phyloP scores from a whole-genome alignment of 2,797 vertebrate genomes.

The Pipistrellus pygmaeus region DNA sequence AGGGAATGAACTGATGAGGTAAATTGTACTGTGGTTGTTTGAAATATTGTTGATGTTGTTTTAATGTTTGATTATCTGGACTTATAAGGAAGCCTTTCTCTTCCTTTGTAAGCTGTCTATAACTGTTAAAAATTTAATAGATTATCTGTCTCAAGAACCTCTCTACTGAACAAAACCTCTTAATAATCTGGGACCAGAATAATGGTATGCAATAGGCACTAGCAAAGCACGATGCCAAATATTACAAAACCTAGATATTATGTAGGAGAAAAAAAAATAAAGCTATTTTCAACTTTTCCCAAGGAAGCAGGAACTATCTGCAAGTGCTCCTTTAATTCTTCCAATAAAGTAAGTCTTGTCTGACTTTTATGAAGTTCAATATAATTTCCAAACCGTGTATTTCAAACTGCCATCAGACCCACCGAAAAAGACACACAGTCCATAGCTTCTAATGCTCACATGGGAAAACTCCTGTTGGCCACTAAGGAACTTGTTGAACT shows the following conservation, averaged over 20 bases:
- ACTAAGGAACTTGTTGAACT: background rate
- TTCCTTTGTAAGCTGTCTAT: background rate
- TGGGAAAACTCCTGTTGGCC: no score
- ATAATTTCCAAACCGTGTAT: conserved; percentile 86
- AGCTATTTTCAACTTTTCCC: conserved; percentile 93
- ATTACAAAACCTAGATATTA: conserved; percentile 84
- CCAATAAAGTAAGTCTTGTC: conserved; percentile 91
- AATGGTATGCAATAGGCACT: conserved; percentile 93
- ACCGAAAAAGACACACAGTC: conserved; percentile 93
- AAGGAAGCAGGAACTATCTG: conserved; percentile 90
- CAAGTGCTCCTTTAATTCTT: conserved; percentile 93
- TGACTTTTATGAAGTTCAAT: conserved; percentile 87
- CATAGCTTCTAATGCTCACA: conserved; percentile 88
- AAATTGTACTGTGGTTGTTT: background rate
- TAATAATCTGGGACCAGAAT: conserved; percentile 92
- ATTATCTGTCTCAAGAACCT: background rate
- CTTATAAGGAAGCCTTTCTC: background rate
- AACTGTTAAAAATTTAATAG: background rate
- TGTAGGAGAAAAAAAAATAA: conserved; percentile 94
- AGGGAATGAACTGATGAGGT: background rate
- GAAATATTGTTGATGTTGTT: background rate
- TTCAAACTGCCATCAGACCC: conserved; percentile 87
- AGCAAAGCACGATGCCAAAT: conserved; percentile 84
- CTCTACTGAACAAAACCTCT: conserved; percentile 90
- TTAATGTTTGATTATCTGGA: background rate